Evolutionary conservation across 2,888 invertebrate genomes (phyloP), one percentile per base, ranked within the genome.

Genomic region (Agrotis clavis): DNA sequence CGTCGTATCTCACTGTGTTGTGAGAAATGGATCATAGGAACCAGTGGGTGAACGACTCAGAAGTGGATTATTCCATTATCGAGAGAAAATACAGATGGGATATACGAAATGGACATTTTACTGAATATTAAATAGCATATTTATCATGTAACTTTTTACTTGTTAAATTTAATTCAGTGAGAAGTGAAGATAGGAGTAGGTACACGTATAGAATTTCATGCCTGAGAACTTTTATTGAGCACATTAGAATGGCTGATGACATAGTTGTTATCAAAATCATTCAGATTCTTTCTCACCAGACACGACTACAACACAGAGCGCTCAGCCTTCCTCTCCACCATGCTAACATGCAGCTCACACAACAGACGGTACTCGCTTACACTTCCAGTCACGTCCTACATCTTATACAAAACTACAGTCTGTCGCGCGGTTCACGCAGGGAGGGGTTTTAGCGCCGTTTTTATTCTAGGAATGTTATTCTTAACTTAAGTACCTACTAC

Each of bases 311-410:
- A 2, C 60, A 18, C 25, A 21, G n/a, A n/a, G 3, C 57, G 47
- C 1, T 2, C 4, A 51, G 16, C 14, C 2, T 11, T 35, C 4
- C 11, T 6, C 54, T 19, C 48, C 14, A n/a, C 13, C 47, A 25
- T 13, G 7, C 18, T 56, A 54, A 25, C 72, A 56, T 30, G 48
- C 48, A n/a, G 0, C 77, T 30, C 60, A 68, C 53, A 59, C 59
- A 41, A 54, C 75, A 61, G 65, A 48, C 75, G 6, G 14, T 2
- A 30, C 41, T 13, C 14, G 25, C 61, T 80, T 80, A 62, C 25
- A 47, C 25, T 67, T 19, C 77, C n/a, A 21, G 57, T 75, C 81
- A 78, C 77, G 77, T 80, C 35, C 19, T 7, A 11, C 61, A 65
- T 65, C 75, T 47, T 59, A 69, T 62, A 66, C 65, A 62, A 62